These are phyloP conservation scores for Drosophila pseudoananassae DNA, from an alignment of 1,140 invertebrate genomes.

Conservation along the genomic window DNA sequence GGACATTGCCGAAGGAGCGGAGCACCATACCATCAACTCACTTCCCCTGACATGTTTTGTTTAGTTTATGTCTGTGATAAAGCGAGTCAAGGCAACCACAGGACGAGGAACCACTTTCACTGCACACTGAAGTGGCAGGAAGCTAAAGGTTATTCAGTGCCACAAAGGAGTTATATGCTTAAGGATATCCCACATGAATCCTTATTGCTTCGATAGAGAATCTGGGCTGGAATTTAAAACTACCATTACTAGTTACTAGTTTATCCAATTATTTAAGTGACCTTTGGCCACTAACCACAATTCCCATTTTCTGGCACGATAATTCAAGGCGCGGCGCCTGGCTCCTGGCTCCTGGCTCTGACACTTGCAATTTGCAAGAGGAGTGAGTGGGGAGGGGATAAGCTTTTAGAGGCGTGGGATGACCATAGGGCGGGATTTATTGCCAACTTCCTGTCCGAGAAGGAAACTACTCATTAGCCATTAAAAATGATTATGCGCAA, in stretches of 20 bases:
- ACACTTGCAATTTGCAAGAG: conserved; percentile 17
- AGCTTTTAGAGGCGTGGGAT: conserved; percentile 2
- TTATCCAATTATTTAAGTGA: conserved; percentile 46
- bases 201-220: neutral
- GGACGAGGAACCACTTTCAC: conserved; percentile 28
- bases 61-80: conserved; percentile 58
- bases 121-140: conserved; percentile 30
- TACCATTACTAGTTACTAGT: neutral
- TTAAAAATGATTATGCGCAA: conserved; percentile 83
- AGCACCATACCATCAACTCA: neutral
- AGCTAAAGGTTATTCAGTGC: conserved; percentile 14
- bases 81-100: conserved; percentile 49
- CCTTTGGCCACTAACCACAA: conserved; percentile 28
- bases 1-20: conserved; percentile 28
- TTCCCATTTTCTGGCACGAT: conserved; percentile 27
- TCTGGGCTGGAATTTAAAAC: neutral
- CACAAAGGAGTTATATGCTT: conserved; percentile 36
- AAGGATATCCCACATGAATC: neutral
- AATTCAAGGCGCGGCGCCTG: conserved; percentile 71
- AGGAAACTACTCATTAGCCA: conserved; percentile 82
- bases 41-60: conserved; percentile 40
- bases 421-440: conserved; percentile 60
- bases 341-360: conserved; percentile 50
- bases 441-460: conserved; percentile 80
- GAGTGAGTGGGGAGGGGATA: neutral